Percentiles rank a stretch among this genome's conserved stretches.
phyloP scores from a whole-genome alignment of 2,113 vertebrate genomes.

The cat (Felis catus) region DNA sequence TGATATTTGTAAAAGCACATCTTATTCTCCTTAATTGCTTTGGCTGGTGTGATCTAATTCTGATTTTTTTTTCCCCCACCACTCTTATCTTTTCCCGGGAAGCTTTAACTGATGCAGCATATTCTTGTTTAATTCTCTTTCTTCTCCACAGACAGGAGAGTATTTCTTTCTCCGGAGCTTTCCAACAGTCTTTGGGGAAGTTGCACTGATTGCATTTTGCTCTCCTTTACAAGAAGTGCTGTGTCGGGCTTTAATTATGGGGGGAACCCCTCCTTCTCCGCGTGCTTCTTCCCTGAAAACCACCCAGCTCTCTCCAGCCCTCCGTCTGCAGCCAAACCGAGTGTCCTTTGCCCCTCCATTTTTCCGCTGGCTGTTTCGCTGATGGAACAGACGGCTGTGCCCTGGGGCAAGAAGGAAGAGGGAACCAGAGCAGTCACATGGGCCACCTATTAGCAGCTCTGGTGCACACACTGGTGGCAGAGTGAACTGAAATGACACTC shows the following conservation, averaged over 20 bases:
- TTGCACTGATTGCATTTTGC: neutral
- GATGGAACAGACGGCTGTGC: neutral
- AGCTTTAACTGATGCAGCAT: slow-evolving; percentile 54
- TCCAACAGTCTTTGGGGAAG: neutral
- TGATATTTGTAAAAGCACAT: slow-evolving; percentile 73
- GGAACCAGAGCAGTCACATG: rapidly evolving
- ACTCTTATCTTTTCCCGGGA: slow-evolving; percentile 48
- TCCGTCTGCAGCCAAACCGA: neutral
- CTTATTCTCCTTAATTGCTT: slow-evolving; percentile 71
- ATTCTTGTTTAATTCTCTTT: neutral
- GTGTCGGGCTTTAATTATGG: slow-evolving; percentile 1
- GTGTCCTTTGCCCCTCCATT: neutral
- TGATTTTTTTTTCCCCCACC: neutral
- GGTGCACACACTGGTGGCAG: neutral
- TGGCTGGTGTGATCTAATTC: slow-evolving; percentile 47
- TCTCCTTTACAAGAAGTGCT: neutral
- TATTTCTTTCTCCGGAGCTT: neutral
- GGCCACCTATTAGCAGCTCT: neutral
- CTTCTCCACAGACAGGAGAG: neutral
- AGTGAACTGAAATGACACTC: neutral
- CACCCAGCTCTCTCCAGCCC: neutral
- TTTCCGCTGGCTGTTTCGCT: neutral
- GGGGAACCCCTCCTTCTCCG: neutral
- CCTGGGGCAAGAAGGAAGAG: neutral
- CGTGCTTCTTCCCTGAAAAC: neutral